Conservation (phyloP, 2,113 vertebrate species). For the Arenaria interpres region DNA sequence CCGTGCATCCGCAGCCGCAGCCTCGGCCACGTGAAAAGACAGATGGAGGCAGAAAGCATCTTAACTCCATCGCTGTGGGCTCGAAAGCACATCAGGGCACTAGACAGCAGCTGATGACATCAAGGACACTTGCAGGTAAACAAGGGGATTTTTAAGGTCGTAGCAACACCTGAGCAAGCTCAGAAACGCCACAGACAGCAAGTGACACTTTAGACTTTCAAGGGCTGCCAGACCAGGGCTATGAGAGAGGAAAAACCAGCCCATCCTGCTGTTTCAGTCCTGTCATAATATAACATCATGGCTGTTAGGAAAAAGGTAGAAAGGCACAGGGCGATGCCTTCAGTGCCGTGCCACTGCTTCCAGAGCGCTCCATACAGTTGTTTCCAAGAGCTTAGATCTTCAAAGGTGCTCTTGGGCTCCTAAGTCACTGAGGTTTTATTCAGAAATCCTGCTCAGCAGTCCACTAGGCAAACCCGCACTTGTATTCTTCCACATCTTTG, state of each 20-base stretch:
- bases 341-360: background rate
- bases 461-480: background rate
- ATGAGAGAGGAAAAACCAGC: background rate
- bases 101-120: background rate
- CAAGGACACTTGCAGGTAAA: background rate
- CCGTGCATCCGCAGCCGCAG: background rate
- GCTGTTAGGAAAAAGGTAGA: background rate
- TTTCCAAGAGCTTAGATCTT: background rate
- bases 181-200: background rate
- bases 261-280: background rate
- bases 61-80: background rate
- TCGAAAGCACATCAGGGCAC: background rate
- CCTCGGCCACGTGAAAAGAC: background rate
- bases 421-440: background rate
- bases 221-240: background rate
- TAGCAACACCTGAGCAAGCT: background rate
- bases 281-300: background rate
- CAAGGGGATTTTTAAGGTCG: background rate
- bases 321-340: background rate
- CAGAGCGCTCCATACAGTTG: fast-evolving
- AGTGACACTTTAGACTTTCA: background rate
- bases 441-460: background rate
- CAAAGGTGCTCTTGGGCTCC: background rate
- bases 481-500: background rate
- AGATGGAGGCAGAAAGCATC: slow-evolving; percentile 4